Percentiles rank a stretch among this genome's conserved stretches.
phyloP scores from a whole-genome alignment of 2,888 invertebrate genomes.

The Lamellibrachia columna region DNA sequence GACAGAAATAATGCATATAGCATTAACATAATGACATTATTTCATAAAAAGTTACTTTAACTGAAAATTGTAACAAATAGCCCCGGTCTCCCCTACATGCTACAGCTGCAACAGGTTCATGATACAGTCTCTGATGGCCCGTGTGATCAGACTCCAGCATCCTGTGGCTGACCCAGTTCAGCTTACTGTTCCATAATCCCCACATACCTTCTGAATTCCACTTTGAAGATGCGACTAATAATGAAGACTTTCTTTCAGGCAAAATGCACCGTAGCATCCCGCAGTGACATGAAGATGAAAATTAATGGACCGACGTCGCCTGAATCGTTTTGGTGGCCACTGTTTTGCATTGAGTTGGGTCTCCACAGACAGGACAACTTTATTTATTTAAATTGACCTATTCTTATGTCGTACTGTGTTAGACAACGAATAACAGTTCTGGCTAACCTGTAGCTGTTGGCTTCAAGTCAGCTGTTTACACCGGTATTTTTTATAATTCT shows the following conservation, averaged over 20 bases:
- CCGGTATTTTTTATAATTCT: not conserved
- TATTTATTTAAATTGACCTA: not conserved
- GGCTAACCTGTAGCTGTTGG: not conserved
- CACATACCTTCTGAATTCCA: not conserved
- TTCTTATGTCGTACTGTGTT: not conserved
- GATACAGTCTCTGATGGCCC: no score
- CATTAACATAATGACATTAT: no score
- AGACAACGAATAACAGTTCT: not conserved
- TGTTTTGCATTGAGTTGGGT: not conserved
- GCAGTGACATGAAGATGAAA: not conserved
- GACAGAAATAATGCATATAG: no score
- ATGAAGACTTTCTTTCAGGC: not conserved
- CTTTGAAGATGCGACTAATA: not conserved
- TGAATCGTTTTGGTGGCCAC: not conserved
- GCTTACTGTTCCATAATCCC: not conserved
- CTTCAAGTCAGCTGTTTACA: not conserved
- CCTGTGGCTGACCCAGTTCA: no score
- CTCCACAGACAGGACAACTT: not conserved
- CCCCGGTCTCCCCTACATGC: no score
- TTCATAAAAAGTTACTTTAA: no score
- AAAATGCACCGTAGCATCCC: not conserved
- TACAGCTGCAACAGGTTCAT: no score
- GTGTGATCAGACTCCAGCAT: no score
- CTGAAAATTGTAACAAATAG: no score
- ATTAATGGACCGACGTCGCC: not conserved